Evolutionary conservation across 2,113 vertebrate genomes (phyloP).

Genomic region (Chinchilla lanigera): DNA sequence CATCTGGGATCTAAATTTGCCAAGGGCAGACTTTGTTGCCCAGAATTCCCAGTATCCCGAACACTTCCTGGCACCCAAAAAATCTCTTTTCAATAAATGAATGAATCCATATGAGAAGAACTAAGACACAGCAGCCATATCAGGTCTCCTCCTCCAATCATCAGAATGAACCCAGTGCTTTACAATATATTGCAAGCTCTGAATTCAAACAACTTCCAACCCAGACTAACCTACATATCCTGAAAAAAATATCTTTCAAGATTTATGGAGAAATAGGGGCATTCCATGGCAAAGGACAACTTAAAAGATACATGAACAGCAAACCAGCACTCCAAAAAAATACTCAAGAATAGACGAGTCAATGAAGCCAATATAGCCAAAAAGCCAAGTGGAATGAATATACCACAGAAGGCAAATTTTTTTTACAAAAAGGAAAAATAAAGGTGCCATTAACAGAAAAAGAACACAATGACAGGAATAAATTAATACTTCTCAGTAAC

Average conservation of each 20-base stretch:
- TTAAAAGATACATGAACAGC: not conserved
- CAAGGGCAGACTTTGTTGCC: not conserved
- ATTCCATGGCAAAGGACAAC: not conserved
- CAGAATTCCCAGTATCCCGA: not conserved
- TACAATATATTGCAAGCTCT: not conserved
- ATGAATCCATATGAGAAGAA: not conserved
- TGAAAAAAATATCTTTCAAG: not conserved
- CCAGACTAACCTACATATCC: not conserved
- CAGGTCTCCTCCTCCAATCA: not conserved
- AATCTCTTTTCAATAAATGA: not conserved
- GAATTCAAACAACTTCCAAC: not conserved
- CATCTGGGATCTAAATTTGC: not conserved
- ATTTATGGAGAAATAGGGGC: not conserved
- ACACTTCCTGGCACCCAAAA: not conserved
- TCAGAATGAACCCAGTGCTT: not conserved
- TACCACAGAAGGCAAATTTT: not conserved
- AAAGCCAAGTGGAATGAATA: not conserved
- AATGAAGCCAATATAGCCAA: not conserved
- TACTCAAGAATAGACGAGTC: not conserved
- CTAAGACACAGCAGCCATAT: rapidly evolving
- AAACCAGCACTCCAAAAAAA: not conserved
- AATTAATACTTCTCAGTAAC: not conserved
- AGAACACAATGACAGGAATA: not conserved
- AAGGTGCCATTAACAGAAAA: not conserved
- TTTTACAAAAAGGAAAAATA: not conserved